These are phyloP conservation scores for Corynorhinus townsendii DNA, from an alignment of 2,113 vertebrate species.

Conservation along the genomic window DNA sequence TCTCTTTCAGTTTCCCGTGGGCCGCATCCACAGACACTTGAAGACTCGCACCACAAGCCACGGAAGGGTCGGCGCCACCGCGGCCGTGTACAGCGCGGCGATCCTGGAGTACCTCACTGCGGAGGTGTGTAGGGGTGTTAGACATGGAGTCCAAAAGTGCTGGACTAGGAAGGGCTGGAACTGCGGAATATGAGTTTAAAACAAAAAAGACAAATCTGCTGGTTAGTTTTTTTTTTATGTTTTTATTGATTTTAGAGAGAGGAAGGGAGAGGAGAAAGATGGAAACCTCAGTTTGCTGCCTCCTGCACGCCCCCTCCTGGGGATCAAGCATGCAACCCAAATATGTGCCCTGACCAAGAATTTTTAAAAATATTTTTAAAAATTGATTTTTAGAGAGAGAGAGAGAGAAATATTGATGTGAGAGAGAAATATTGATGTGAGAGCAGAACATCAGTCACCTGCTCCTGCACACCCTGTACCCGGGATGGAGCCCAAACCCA, in stretches of 20 bases:
- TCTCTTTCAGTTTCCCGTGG: constrained; percentile 92
- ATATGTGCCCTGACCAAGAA: too few relatives aligned
- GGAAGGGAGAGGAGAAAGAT: too few relatives aligned
- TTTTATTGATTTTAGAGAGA: too few relatives aligned
- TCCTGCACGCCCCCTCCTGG: too few relatives aligned
- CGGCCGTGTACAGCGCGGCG: constrained; percentile 96
- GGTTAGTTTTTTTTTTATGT: background rate
- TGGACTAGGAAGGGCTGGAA: background rate
- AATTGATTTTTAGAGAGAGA: background rate
- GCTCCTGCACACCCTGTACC: background rate
- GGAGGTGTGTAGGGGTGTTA: constrained; percentile 82
- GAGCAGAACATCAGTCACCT: background rate
- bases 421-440: background rate
- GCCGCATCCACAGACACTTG: constrained; percentile 97
- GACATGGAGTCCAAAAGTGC: background rate
- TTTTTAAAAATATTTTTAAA: too few relatives aligned
- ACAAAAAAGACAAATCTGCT: background rate
- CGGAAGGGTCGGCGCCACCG: constrained; percentile 96
- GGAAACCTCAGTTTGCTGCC: too few relatives aligned
- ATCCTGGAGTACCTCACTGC: constrained; percentile 98
- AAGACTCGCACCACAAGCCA: constrained; percentile 99
- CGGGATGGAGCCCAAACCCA: background rate
- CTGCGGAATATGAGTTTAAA: background rate
- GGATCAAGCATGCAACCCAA: too few relatives aligned
- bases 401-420: background rate